phyloP scores from a whole-genome alignment of 2,113 vertebrate genomes.

The Dipodomys merriami region DNA sequence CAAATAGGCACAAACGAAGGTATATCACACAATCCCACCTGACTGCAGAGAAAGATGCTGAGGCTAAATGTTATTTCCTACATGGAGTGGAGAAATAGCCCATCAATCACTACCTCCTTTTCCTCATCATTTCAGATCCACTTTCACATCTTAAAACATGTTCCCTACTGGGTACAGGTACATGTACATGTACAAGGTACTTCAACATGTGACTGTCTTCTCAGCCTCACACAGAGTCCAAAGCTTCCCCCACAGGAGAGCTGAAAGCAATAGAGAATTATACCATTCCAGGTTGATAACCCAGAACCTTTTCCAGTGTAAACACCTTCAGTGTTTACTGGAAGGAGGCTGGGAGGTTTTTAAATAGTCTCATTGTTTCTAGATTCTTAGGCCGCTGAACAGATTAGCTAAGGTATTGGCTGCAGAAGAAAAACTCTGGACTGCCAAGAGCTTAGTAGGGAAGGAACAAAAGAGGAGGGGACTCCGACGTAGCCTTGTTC shows the following conservation, averaged over 20 bases:
- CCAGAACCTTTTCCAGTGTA: constrained; percentile 3
- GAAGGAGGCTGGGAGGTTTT: constrained; percentile 39
- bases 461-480: not conserved
- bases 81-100: not conserved
- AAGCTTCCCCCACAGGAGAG: not conserved
- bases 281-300: not conserved
- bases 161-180: not conserved
- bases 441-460: not conserved
- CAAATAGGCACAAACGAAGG: constrained; percentile 51
- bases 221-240: not conserved
- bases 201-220: not conserved
- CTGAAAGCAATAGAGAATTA: not conserved
- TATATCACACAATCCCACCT: not conserved
- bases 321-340: constrained; percentile 43
- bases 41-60: constrained; percentile 29
- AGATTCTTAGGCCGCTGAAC: constrained; percentile 41
- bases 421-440: not conserved
- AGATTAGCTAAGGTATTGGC: constrained; percentile 11
- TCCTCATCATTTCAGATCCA: not conserved
- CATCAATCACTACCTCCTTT: not conserved
- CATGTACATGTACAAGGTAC: not conserved
- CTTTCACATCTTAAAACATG: not conserved
- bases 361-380: constrained; percentile 70
- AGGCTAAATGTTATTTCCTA: not conserved
- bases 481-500: not conserved